phyloP scores from a whole-genome alignment of 1,140 invertebrate genomes.

The Neuroterus valhalla region DNA sequence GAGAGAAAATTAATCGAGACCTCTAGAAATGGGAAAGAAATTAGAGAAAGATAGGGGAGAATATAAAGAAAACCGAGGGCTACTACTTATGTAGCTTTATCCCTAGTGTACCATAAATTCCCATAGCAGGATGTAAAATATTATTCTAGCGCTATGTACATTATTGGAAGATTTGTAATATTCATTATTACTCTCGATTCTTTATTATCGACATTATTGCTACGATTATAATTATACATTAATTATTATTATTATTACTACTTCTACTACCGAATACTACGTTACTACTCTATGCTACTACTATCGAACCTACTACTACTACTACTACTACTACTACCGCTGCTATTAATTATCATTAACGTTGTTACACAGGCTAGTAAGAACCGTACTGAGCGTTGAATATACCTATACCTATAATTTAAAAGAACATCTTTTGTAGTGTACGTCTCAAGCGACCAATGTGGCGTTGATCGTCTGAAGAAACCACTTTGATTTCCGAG shows the following conservation, averaged over 20 bases:
- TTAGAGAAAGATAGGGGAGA: slow-evolving; percentile 43
- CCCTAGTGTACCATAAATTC: slow-evolving; percentile 72
- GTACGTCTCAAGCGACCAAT: no score
- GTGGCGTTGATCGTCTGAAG: no score
- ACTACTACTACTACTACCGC: slow-evolving; percentile 51
- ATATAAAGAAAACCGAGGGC: slow-evolving; percentile 44
- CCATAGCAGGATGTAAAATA: slow-evolving; percentile 71
- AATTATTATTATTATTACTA: slow-evolving; percentile 50
- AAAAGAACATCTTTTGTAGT: slow-evolving; percentile 33
- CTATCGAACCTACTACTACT: slow-evolving; percentile 46
- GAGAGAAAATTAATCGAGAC: slow-evolving; percentile 52
- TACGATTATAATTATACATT: slow-evolving; percentile 61
- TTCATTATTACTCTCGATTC: slow-evolving; percentile 59
- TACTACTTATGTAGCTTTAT: slow-evolving; percentile 64
- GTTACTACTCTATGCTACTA: slow-evolving; percentile 51
- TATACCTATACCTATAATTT: slow-evolving; percentile 44
- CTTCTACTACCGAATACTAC: slow-evolving; percentile 52
- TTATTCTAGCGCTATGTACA: slow-evolving; percentile 66
- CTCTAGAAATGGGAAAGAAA: slow-evolving; percentile 41
- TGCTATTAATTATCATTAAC: slow-evolving; percentile 61
- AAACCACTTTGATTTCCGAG: no score
- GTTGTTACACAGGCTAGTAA: slow-evolving; percentile 61
- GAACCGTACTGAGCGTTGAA: slow-evolving; percentile 58
- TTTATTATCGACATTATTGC: slow-evolving; percentile 59
- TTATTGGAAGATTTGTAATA: slow-evolving; percentile 67